phyloP scores from a whole-genome alignment of 1,140 invertebrate species.

The Palaemon carinicauda region DNA sequence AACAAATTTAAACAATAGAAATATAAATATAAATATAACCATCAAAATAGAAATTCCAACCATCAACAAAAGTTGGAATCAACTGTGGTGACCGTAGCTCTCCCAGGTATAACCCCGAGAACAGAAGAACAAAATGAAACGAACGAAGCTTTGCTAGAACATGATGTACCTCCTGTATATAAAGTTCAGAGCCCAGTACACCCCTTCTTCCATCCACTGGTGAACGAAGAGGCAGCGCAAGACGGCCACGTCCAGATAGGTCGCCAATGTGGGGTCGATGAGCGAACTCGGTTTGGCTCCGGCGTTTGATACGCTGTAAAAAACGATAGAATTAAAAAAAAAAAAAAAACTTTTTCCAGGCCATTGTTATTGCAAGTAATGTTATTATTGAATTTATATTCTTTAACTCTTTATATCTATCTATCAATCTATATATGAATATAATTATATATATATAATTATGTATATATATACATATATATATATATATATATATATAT shows the following conservation, averaged over 20 bases:
- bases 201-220: constrained; percentile 97
- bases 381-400: too few relatives aligned
- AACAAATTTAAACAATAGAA: too few relatives aligned
- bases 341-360: not conserved
- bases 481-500: too few relatives aligned
- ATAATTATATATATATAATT: too few relatives aligned
- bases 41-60: too few relatives aligned
- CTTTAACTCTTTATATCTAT: too few relatives aligned
- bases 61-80: too few relatives aligned
- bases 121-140: not conserved
- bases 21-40: too few relatives aligned
- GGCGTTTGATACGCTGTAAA: constrained; percentile 15
- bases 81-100: constrained; percentile 12
- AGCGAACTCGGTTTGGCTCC: constrained; percentile 43
- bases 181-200: constrained; percentile 96
- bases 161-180: constrained; percentile 80
- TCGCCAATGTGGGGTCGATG: constrained; percentile 82
- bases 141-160: not conserved
- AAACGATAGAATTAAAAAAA: too few relatives aligned
- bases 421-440: too few relatives aligned
- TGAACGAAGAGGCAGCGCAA: constrained; percentile 94
- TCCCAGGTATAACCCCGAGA: not conserved
- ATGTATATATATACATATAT: too few relatives aligned
- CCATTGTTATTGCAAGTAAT: too few relatives aligned
- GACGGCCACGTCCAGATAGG: constrained; percentile 90